Conservation (phyloP, 2,113 vertebrate genomes). For the Clarias magur region DNA sequence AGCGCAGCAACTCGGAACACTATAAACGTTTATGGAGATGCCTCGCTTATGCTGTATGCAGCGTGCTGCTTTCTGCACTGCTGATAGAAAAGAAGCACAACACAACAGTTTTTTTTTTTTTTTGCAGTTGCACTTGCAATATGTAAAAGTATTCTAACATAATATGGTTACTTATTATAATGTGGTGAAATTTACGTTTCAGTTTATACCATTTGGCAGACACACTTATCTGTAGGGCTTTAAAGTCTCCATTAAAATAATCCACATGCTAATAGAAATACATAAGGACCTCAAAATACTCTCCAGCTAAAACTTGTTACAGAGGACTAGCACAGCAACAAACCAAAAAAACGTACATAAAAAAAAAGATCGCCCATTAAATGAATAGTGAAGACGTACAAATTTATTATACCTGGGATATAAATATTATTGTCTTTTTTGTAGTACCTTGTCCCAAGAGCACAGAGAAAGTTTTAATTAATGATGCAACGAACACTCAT, state of each 20-base stretch:
- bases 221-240: not conserved
- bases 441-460: conserved; percentile 4
- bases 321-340: not conserved
- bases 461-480: conserved; percentile 41
- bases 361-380: not conserved
- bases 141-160: not conserved
- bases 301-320: not conserved
- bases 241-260: not conserved
- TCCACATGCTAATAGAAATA: not conserved
- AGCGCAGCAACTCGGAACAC: conserved; percentile 30
- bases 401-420: not conserved
- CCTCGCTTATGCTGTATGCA: conserved; percentile 39
- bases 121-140: conserved; percentile 4
- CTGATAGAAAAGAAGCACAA: not conserved
- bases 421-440: conserved; percentile 10
- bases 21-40: conserved; percentile 54
- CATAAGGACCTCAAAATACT: not conserved
- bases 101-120: not conserved
- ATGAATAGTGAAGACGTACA: not conserved
- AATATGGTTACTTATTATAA: conserved; percentile 15
- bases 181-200: conserved; percentile 1
- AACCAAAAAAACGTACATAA: not conserved
- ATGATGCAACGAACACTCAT: conserved; percentile 29
- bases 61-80: conserved; percentile 11
- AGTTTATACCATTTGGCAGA: not conserved